A percentile compares a stretch with the other conserved stretches of the same genome.
phyloP scores from a whole-genome alignment of 2,113 vertebrate genomes.

The Ursus arctos region DNA sequence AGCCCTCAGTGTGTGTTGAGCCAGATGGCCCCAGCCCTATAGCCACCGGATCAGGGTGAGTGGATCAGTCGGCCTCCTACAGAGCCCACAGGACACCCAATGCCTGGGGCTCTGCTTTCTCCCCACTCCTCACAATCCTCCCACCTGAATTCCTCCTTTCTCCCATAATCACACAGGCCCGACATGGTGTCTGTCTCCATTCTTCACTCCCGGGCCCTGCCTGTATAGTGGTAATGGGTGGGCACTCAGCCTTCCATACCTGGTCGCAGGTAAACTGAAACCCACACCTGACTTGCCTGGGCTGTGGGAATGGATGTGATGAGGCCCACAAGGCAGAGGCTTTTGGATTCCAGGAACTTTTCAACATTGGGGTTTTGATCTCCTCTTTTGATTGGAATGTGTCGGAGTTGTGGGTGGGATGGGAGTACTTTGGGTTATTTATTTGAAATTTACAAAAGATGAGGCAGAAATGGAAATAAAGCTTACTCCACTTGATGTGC shows the following conservation, averaged over 20 bases:
- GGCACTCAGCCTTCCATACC: conserved; percentile 88
- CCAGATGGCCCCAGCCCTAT: conserved; percentile 67
- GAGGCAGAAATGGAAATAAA: conserved; percentile 76
- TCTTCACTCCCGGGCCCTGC: conserved; percentile 87
- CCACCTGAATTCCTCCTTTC: conserved; percentile 87
- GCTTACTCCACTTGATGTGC: conserved; percentile 50
- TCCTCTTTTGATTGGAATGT: conserved; percentile 75
- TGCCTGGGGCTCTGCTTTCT: conserved; percentile 84
- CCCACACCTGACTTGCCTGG: conserved; percentile 86
- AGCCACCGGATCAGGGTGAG: conserved; percentile 80
- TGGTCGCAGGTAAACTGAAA: conserved; percentile 89
- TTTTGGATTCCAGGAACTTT: conserved; percentile 89
- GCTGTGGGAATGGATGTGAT: conserved; percentile 85
- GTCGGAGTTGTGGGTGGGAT: background rate
- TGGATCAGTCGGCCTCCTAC: conserved; percentile 74
- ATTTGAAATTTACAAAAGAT: conserved; percentile 74
- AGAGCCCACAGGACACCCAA: conserved; percentile 84
- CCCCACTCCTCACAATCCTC: conserved; percentile 69
- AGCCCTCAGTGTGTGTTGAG: background rate
- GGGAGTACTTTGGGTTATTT: background rate
- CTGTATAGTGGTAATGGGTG: conserved; percentile 90
- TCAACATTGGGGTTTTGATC: conserved; percentile 82
- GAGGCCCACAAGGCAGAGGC: conserved; percentile 85
- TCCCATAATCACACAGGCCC: conserved; percentile 90
- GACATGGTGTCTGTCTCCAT: conserved; percentile 88